Evolutionary conservation across 1,140 invertebrate genomes (phyloP).

Genomic region (Leptinotarsa undecemlineata): DNA sequence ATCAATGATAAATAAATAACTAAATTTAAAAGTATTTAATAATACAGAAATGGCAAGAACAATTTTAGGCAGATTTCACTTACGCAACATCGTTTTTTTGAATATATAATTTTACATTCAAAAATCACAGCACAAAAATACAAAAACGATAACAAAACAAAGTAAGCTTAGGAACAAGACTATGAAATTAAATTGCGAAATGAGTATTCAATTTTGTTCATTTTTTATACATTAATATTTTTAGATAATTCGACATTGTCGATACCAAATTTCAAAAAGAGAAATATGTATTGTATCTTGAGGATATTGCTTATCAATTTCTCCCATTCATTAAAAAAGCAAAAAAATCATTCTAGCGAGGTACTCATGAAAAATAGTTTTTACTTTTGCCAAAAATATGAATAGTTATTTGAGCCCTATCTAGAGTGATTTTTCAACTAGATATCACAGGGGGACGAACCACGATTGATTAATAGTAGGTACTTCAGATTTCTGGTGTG

Average conservation of each 20-base stretch:
- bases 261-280: constrained; percentile 16
- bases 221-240: constrained; percentile 12
- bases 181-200: constrained; percentile 18
- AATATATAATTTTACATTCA: constrained; percentile 47
- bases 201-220: constrained; percentile 22
- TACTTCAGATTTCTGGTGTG: too few relatives aligned
- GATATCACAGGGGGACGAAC: too few relatives aligned
- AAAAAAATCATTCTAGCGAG: too few relatives aligned
- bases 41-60: constrained; percentile 56
- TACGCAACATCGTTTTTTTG: constrained; percentile 42
- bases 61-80: constrained; percentile 51
- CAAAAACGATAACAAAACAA: constrained; percentile 44
- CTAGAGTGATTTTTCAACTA: too few relatives aligned
- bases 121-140: constrained; percentile 53
- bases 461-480: too few relatives aligned
- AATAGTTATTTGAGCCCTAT: too few relatives aligned
- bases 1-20: constrained; percentile 42
- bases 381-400: too few relatives aligned
- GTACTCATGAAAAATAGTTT: too few relatives aligned
- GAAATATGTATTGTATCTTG: constrained; percentile 8
- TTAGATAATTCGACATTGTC: constrained; percentile 13
- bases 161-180: constrained; percentile 50
- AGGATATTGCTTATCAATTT: constrained; percentile 6
- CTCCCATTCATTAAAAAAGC: background rate
- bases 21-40: constrained; percentile 47